Base-by-base conservation (phyloP, 2,797 vertebrate species). In the Pseudopleuronectes americanus region DNA sequence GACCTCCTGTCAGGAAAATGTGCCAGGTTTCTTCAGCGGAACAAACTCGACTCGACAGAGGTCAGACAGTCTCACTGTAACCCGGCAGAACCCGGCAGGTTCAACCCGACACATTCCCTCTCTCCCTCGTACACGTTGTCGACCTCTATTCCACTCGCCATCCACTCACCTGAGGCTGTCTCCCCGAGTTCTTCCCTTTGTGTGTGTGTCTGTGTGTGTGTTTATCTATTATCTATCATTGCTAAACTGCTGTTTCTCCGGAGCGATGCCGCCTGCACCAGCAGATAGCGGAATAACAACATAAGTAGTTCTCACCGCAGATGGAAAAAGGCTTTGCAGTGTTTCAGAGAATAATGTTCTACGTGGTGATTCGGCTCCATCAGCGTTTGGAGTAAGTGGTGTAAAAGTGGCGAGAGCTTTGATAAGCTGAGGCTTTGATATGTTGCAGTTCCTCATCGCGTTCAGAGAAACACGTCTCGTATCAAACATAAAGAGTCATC, bases 1-100 rank as follows among this genome's bases (percentile, higher is more conserved):
- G 86, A 89, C 83, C 88, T 80, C 55, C 86, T 86, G 92, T 92
- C 91, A 76, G 38, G 64, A 84, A 56, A 64, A 83, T 81, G 78
- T 57, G 80, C 74, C 24, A 6, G 59, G 76, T 74, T 63, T 56
- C 3, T 33, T 77, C 76, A 57, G 69, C 13, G 76, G 69, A 90
- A 84, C 89, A 92, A 85, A 91, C 84, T 74, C 1, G 57, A 45
- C 82, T 54, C 79, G 89, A 93, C 80, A 88, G 89, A 85, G 90
- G 92, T 83, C 90, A 91, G 90, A 85, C 71, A 84, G 74, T 45
- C 62, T 57, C 6, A 81, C 74, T 61, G 75, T 14, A 73, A 82
- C 68, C 68, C 67, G 86, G 77, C 83, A 82, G 68, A 59, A 57
- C 24, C 68, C n/a, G 84, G 68, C 81, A 66, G 68, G 86, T 79